phyloP scores from a whole-genome alignment of 2,888 invertebrate species.

The Dyspetes luteomarginatus region DNA sequence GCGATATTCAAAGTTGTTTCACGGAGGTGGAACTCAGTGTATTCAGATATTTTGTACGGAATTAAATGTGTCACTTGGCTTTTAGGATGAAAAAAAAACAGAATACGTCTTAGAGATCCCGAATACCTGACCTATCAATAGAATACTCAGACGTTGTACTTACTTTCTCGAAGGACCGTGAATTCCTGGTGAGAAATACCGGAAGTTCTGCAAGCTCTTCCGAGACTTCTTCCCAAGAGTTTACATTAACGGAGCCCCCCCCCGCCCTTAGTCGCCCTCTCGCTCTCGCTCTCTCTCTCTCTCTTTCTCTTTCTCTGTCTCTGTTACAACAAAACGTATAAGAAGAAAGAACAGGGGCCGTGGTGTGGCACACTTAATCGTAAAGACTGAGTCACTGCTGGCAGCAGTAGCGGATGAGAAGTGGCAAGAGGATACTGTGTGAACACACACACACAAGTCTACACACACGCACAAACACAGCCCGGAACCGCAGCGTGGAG shows the following conservation, averaged over 20 bases:
- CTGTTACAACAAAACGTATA: slow-evolving; percentile 9
- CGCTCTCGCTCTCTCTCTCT: background rate
- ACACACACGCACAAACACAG: background rate
- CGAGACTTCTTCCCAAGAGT: slow-evolving; percentile 11
- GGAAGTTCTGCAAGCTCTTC: slow-evolving; percentile 37
- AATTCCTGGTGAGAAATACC: background rate
- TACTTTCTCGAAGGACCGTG: slow-evolving; percentile 1
- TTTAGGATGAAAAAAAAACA: background rate
- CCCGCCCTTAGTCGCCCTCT: background rate
- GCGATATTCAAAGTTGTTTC: too few species aligned
- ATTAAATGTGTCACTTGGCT: background rate
- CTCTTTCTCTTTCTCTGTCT: background rate
- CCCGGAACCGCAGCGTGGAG: slow-evolving; percentile 22
- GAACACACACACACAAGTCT: slow-evolving; percentile 1
- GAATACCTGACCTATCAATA: background rate
- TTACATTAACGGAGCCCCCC: background rate
- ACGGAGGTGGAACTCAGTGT: too few species aligned
- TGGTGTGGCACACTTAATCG: slow-evolving; percentile 67
- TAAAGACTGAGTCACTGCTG: slow-evolving; percentile 65
- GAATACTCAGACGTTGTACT: background rate
- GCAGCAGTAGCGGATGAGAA: slow-evolving; percentile 43
- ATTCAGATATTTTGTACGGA: background rate
- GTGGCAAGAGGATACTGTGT: slow-evolving; percentile 23
- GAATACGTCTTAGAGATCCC: background rate
- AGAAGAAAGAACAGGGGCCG: slow-evolving; percentile 19